A percentile compares a stretch with the other conserved stretches of the same genome.
Conservation (phyloP, 2,113 vertebrate genomes). For the Mobula birostris region DNA sequence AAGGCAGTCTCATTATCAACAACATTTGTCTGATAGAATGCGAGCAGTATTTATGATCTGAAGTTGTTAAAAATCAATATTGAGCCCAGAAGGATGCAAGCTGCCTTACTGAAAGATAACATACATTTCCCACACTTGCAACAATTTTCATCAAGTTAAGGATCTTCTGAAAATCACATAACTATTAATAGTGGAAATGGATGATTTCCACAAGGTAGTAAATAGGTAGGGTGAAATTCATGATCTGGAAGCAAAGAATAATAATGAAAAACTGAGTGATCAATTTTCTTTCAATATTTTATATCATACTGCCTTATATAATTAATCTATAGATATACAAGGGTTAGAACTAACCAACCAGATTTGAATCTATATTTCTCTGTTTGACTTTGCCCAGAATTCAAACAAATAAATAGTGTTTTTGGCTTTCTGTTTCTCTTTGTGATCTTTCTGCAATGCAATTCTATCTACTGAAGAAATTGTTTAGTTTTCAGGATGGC, state of each 20-base stretch:
- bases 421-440: neutral
- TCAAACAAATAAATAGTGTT: neutral
- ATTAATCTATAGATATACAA: neutral
- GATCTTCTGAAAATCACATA: neutral
- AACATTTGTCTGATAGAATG: too few species aligned
- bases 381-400: neutral
- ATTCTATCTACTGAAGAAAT: neutral
- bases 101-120: too few species aligned
- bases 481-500: neutral
- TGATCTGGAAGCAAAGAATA: neutral
- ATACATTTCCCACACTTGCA: neutral
- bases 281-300: neutral
- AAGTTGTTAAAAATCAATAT: too few species aligned
- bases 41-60: too few species aligned
- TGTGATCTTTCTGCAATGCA: neutral
- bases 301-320: neutral
- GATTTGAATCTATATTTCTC: neutral
- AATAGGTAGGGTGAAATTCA: neutral
- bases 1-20: too few species aligned
- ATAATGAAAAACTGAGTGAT: neutral
- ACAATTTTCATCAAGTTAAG: neutral
- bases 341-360: neutral
- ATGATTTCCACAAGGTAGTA: neutral
- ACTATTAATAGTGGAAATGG: neutral
- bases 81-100: too few species aligned